Conservation (phyloP, 2,888 invertebrate genomes). For the Bellardia bayeri region DNA sequence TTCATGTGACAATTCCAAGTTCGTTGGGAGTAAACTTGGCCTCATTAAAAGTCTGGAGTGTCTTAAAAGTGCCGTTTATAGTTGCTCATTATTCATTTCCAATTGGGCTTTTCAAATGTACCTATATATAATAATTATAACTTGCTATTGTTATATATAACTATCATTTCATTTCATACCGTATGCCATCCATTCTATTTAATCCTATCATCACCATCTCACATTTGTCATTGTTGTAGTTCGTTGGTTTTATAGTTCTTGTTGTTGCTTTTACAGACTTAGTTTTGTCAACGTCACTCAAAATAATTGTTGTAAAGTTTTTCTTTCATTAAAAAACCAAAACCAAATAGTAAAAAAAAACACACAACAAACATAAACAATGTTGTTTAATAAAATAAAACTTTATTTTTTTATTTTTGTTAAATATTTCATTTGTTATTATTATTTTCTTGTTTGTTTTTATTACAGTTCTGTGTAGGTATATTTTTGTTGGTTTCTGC, state of each 20-base stretch:
- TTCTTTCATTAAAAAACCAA: conserved; percentile 21
- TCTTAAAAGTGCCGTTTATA: too few relatives aligned
- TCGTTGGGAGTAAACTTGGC: too few relatives aligned
- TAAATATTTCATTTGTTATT: conserved; percentile 19
- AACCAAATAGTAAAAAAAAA: neutral
- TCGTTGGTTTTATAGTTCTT: conserved; percentile 37
- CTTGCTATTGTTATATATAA: conserved; percentile 23
- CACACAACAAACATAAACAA: neutral
- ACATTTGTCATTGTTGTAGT: conserved; percentile 24
- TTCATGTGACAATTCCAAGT: too few relatives aligned
- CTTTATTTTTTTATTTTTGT: neutral
- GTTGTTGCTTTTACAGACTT: neutral
- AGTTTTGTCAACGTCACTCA: conserved; percentile 61
- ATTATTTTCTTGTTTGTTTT: conserved; percentile 28
- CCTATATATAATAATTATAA: conserved; percentile 4
- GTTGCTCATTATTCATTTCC: neutral
- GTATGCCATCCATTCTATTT: too few relatives aligned
- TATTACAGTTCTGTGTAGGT: neutral
- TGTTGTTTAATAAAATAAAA: neutral
- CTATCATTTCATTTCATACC: conserved; percentile 15
- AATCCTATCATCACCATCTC: neutral
- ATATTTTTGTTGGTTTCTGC: neutral
- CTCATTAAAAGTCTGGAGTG: too few relatives aligned
- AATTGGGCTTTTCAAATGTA: neutral
- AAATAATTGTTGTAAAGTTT: conserved; percentile 53